Evolutionary conservation across 2,797 vertebrate species (phyloP).

Genomic region (Eupleurogrammus muticus): DNA sequence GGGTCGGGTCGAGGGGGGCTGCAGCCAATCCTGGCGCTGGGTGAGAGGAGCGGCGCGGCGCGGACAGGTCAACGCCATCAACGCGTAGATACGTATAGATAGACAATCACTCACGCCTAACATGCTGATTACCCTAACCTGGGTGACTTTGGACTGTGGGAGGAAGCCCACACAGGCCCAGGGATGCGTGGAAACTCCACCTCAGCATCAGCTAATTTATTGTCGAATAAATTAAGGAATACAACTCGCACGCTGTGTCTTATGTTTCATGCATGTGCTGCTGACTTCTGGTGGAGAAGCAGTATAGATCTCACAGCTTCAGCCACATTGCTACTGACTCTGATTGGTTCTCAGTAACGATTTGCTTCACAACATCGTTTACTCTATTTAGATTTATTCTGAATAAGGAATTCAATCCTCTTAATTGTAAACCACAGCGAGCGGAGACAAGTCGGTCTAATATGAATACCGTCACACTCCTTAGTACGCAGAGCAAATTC

Average conservation of each 20-base stretch:
- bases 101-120: neutral
- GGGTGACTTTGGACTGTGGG: neutral
- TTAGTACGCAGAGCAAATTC: slow-evolving; percentile 54
- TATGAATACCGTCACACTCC: slow-evolving; percentile 36
- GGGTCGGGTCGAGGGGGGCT: neutral
- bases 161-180: no score
- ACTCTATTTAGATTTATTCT: slow-evolving; percentile 27
- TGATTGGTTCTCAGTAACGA: slow-evolving; percentile 7
- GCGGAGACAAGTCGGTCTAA: slow-evolving; percentile 18
- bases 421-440: slow-evolving; percentile 29
- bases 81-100: neutral
- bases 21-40: no score
- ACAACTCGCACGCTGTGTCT: neutral
- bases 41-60: no score
- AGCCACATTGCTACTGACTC: slow-evolving; percentile 1
- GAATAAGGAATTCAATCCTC: slow-evolving; percentile 14
- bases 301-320: neutral
- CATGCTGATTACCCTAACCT: neutral
- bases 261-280: neutral
- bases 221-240: neutral
- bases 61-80: neutral
- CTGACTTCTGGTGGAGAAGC: neutral
- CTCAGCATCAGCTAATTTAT: no score
- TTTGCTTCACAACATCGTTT: slow-evolving; percentile 25
- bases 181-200: no score